phyloP scores from a whole-genome alignment of 2,888 invertebrate species.

The Stenoptilia bipunctidactyla region DNA sequence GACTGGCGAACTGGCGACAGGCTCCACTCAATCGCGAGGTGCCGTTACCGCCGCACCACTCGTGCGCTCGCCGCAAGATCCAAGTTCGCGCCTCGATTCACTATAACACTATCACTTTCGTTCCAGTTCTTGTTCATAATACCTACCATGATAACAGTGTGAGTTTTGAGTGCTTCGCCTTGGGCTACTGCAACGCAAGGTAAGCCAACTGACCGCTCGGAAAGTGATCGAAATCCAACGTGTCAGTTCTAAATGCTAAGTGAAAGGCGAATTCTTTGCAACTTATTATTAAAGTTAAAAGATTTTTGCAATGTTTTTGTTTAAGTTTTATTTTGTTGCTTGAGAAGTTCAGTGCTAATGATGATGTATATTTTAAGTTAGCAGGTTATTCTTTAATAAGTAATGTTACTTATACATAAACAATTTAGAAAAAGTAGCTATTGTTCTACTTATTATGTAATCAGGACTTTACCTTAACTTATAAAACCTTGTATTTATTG shows the following conservation, averaged over 20 bases:
- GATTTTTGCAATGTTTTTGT: no score
- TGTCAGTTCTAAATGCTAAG: conserved; percentile 60
- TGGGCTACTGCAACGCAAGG: conserved; percentile 34
- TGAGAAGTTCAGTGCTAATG: no score
- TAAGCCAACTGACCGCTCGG: conserved; percentile 31
- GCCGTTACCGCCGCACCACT: conserved; percentile 20
- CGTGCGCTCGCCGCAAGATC: conserved; percentile 19
- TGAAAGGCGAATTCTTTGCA: conserved; percentile 65
- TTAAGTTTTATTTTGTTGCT: no score
- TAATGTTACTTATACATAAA: no score
- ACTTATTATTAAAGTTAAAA: conserved; percentile 17
- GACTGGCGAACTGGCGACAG: no score
- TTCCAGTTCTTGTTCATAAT: conserved; percentile 27
- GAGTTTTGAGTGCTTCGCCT: conserved; percentile 33
- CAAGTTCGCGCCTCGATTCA: not conserved
- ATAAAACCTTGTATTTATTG: no score
- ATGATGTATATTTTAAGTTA: no score
- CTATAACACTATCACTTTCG: conserved; percentile 44
- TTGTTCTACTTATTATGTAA: no score
- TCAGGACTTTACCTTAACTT: no score
- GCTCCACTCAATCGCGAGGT: no score
- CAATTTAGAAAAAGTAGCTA: no score
- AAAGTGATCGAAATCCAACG: conserved; percentile 40
- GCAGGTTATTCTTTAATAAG: no score
- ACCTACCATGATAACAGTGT: conserved; percentile 40